Conservation (phyloP, 2,797 vertebrate species). For the Odontamblyopus lacepedii region DNA sequence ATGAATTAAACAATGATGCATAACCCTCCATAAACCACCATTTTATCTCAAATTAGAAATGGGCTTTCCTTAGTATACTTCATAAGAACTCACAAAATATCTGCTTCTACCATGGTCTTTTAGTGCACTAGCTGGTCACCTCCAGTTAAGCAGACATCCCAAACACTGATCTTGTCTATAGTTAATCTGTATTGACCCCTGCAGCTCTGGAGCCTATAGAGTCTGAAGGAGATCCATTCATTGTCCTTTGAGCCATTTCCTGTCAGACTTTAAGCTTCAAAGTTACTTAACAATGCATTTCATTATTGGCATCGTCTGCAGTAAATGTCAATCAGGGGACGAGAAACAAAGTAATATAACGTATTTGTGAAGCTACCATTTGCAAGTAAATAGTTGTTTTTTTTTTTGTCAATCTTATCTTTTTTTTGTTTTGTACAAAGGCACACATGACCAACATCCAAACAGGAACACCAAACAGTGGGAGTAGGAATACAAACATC, state of each 20-base stretch:
- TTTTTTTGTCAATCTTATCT: no score
- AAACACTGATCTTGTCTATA: neutral
- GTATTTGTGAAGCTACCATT: no score
- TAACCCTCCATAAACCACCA: neutral
- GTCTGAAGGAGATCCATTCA: conserved; percentile 7
- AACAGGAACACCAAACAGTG: no score
- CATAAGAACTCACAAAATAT: neutral
- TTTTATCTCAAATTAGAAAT: neutral
- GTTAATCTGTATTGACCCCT: neutral
- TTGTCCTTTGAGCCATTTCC: neutral
- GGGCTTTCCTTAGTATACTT: neutral
- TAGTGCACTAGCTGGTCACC: neutral
- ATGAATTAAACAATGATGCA: conserved; percentile 2
- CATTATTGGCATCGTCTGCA: neutral
- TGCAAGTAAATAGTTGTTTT: no score
- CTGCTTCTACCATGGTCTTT: neutral
- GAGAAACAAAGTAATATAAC: no score
- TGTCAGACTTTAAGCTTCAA: conserved; percentile 3
- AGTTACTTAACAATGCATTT: neutral
- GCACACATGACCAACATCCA: no score
- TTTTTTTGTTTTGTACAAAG: no score
- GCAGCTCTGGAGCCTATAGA: neutral
- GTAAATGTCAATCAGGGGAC: no score
- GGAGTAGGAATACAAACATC: no score
- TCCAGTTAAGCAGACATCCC: neutral